phyloP scores from a whole-genome alignment of 2,797 vertebrate genomes.

The Esox lucius region DNA sequence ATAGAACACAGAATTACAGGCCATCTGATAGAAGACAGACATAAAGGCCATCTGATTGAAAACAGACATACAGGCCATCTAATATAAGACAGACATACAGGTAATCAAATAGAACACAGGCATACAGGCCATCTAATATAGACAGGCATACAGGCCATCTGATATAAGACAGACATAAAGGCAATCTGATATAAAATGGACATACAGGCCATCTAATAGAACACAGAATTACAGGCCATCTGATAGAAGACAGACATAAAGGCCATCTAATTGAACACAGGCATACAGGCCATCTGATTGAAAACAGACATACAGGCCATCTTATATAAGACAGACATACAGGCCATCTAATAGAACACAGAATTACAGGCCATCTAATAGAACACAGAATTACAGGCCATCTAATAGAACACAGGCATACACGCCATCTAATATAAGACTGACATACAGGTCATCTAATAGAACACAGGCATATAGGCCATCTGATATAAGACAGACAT shows the following conservation, averaged over 20 bases:
- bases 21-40: constrained; percentile 15
- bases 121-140: constrained; percentile 17
- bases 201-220: background rate
- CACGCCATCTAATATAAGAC: background rate
- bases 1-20: background rate
- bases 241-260: constrained; percentile 5
- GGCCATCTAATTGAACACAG: background rate
- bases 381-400: constrained; percentile 12
- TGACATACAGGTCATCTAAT: constrained; percentile 19
- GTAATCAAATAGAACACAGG: background rate
- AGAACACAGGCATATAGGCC: constrained; percentile 18
- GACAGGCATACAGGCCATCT: background rate
- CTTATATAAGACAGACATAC: background rate
- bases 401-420: constrained; percentile 9
- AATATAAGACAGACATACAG: constrained; percentile 1
- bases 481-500: background rate
- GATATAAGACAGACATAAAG: background rate
- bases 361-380: background rate
- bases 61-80: constrained; percentile 15
- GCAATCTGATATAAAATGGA: constrained; percentile 17
- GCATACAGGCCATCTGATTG: constrained; percentile 16
- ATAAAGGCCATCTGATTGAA: background rate
- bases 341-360: constrained; percentile 18
- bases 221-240: constrained; percentile 13
- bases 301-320: background rate